phyloP scores from a whole-genome alignment of 1,140 invertebrate genomes.

The Rhopalosiphum padi region DNA sequence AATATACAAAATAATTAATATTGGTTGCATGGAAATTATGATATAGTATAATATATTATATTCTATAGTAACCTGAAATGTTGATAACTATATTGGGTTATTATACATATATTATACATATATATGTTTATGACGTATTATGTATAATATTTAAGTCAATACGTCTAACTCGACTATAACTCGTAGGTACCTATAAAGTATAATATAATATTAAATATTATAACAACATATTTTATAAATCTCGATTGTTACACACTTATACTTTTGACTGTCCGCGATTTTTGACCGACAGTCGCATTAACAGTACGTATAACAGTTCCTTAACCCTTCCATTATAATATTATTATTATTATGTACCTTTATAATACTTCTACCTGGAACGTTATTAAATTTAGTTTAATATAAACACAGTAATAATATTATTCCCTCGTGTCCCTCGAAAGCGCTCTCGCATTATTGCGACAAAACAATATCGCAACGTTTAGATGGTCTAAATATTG shows the following conservation, averaged over 20 bases:
- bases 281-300: background rate
- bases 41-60: too few species aligned
- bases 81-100: background rate
- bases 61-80: background rate
- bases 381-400: background rate
- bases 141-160: background rate
- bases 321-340: background rate
- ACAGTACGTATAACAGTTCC: background rate
- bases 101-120: too few species aligned
- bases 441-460: background rate
- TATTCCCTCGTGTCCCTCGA: background rate
- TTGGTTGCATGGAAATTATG: too few species aligned
- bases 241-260: too few species aligned
- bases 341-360: background rate
- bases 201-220: background rate
- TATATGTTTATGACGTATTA: too few species aligned
- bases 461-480: background rate
- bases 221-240: background rate
- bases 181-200: background rate
- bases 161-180: background rate
- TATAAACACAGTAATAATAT: background rate
- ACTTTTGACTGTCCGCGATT: background rate
- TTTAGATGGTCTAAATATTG: background rate
- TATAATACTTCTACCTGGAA: background rate
- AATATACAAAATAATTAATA: too few species aligned